Evolutionary conservation across 1,140 invertebrate genomes (phyloP).

Genomic region (Heliothis virescens): DNA sequence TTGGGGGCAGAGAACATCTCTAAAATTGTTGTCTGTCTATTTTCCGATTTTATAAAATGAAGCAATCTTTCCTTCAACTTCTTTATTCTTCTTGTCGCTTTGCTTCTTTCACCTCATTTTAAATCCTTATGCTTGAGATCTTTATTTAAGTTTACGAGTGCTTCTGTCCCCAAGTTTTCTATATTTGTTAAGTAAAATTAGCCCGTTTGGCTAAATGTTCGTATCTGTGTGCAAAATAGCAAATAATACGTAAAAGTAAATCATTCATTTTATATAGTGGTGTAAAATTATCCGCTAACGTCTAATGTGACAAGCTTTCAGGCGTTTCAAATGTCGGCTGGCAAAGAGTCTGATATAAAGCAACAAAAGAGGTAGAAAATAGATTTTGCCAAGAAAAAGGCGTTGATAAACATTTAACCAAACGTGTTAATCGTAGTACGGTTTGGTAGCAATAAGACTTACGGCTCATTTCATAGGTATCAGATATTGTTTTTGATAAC

Average conservation of each 20-base stretch:
- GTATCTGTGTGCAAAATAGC: constrained; percentile 45
- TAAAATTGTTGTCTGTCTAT: neutral
- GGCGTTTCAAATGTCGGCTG: too few species aligned
- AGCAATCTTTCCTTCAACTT: too few species aligned
- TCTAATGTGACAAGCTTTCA: too few species aligned
- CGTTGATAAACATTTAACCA: constrained; percentile 28
- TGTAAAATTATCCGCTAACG: too few species aligned
- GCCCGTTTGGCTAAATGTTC: constrained; percentile 45
- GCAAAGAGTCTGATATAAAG: neutral
- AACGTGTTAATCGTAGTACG: constrained; percentile 8
- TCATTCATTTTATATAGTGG: too few species aligned
- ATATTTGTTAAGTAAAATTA: constrained; percentile 2
- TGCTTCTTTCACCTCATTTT: neutral
- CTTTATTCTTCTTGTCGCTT: neutral
- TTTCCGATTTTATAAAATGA: neutral
- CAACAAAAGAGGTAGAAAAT: neutral
- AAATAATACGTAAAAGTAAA: too few species aligned
- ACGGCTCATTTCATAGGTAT: neutral
- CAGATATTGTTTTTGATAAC: too few species aligned
- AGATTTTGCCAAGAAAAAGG: neutral
- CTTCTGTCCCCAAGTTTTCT: constrained; percentile 5
- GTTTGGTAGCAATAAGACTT: constrained; percentile 24
- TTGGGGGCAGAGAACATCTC: constrained; percentile 5
- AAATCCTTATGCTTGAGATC: neutral
- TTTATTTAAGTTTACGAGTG: neutral